Base-by-base conservation (phyloP, 1,140 invertebrate genomes). In the Microvelia longipes region DNA sequence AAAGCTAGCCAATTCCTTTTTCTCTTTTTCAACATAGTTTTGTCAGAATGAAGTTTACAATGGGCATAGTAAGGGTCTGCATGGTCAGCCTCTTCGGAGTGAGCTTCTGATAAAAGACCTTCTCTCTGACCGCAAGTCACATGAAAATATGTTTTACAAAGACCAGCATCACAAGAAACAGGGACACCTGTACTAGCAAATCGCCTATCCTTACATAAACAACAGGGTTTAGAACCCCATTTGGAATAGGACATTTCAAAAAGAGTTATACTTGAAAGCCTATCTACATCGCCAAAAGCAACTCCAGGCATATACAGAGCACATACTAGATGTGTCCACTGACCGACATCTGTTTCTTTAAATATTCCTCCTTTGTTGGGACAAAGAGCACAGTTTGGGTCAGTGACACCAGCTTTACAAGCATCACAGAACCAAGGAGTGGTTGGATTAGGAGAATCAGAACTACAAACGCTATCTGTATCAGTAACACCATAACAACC, bases 401-500 rank as follows among this genome's bases (percentile, higher is more conserved):
- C 88, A 28, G 85, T 87, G 11, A 92, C 85, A 1, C 93, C 93
- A 61, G 93, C 93, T 77, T 93, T 93, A 75, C 96, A 98, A n/a
- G 94, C 91, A 81, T 98, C 95, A 82, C 95, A 98, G 80, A 98
- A 98, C 96, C 96, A 98, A 0, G 95, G 95, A 74, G 96, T 94
- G 1, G 94, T 98, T 50, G 93, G 94, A 67, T 91, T 92, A 0
- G 93, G 89, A 11, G 94, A 97, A 69, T 91, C 89, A 24, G 91
- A 92, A 77, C 91, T 94, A 1, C 90, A 90, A 70, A 94, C 87
- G 82, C 93, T 96, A 28, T 90, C 89, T 29, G 88, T 88, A 76
- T 98, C 96, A 65, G 91, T 93, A 28, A 97, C 90, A n/a, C 94
- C 94, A 82, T 97, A 97, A 79, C 94, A 98, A 72, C 92, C 93